phyloP scores from a whole-genome alignment of 2,797 vertebrate species.

The Carcharodon carcharias region DNA sequence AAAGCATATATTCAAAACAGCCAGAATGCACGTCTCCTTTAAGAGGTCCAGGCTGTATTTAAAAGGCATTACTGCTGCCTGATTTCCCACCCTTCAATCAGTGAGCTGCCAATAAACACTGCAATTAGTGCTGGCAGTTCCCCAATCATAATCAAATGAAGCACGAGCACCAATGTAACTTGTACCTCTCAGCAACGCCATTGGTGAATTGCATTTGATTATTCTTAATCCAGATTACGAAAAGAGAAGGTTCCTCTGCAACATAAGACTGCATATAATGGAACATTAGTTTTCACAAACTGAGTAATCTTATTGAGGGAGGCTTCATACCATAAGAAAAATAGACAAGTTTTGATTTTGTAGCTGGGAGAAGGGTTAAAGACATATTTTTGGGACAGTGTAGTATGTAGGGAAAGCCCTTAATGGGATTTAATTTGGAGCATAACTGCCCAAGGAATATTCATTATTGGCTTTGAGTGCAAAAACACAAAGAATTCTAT shows the following conservation, averaged over 20 bases:
- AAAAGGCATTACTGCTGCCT: neutral
- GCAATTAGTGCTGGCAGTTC: neutral
- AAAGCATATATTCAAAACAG: neutral
- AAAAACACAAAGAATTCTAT: neutral
- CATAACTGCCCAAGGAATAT: neutral
- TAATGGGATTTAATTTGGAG: neutral
- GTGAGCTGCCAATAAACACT: neutral
- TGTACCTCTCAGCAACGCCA: neutral
- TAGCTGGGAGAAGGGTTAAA: neutral
- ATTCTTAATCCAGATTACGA: neutral
- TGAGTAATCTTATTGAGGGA: neutral
- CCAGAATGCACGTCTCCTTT: neutral
- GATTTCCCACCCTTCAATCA: neutral
- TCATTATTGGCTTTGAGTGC: neutral
- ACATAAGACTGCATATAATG: neutral
- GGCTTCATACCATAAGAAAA: neutral
- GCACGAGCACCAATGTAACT: neutral
- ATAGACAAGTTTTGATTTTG: neutral
- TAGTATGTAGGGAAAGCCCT: neutral
- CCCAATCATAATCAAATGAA: conserved; percentile 5
- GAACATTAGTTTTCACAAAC: neutral
- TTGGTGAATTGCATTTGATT: neutral
- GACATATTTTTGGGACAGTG: neutral
- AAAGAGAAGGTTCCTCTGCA: neutral
- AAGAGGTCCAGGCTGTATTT: neutral